Percentiles rank a stretch among this genome's conserved stretches.
Evolutionary conservation across 2,888 invertebrate species (phyloP).

Genomic region (Agrochola macilenta): DNA sequence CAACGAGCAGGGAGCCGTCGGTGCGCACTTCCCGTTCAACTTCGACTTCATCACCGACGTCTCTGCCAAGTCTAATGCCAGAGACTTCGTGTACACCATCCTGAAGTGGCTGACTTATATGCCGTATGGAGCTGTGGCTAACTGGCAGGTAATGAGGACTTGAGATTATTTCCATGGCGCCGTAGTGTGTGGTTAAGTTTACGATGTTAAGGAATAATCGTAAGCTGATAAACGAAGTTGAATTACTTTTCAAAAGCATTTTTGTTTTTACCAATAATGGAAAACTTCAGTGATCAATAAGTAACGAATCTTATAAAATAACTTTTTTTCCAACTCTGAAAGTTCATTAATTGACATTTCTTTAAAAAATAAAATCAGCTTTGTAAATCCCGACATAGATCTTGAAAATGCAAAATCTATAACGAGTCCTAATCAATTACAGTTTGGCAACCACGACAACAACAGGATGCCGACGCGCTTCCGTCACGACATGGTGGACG

Average conservation of each 20-base stretch:
- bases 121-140: constrained; percentile 90
- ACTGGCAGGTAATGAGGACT: constrained; percentile 91
- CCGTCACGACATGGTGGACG: constrained; percentile 92
- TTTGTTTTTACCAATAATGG: too few relatives aligned
- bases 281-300: background rate
- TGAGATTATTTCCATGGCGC: background rate
- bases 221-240: background rate
- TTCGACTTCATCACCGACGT: constrained; percentile 91
- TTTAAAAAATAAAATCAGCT: background rate
- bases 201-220: background rate
- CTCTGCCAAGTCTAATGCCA: constrained; percentile 83
- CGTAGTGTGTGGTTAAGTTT: background rate
- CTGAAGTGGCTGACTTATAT: constrained; percentile 91
- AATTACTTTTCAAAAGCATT: too few relatives aligned
- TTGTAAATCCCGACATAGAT: background rate
- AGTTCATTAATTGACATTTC: background rate
- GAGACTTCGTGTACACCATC: constrained; percentile 87
- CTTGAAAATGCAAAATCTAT: background rate
- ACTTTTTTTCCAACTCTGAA: background rate
- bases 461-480: constrained; percentile 91
- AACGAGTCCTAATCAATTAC: constrained; percentile 41
- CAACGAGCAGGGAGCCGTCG: constrained; percentile 79
- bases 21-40: constrained; percentile 92
- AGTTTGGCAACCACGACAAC: constrained; percentile 94
- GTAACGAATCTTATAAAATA: background rate